Conservation (phyloP, 2,113 vertebrate genomes). For the Passer montanus region DNA sequence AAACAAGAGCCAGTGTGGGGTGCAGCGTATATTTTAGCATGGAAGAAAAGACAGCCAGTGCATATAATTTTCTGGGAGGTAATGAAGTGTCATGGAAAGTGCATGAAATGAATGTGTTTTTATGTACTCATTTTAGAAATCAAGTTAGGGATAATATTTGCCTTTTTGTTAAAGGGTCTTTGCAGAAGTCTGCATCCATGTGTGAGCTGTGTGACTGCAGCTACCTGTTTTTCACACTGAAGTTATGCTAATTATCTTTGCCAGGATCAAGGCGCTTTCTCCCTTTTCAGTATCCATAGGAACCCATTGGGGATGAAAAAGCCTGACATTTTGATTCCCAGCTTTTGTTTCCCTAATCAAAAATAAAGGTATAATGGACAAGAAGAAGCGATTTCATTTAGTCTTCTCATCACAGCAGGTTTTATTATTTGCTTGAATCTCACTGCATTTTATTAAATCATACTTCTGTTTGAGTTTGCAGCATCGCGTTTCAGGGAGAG, state of each 20-base stretch:
- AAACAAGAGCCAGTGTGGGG: background rate
- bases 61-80: background rate
- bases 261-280: constrained; percentile 7
- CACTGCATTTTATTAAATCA: constrained; percentile 47
- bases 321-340: constrained; percentile 28
- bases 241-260: constrained; percentile 32
- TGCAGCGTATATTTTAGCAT: background rate
- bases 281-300: constrained; percentile 35
- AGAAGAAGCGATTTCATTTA: constrained; percentile 23
- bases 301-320: background rate
- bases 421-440: constrained; percentile 39
- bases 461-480: constrained; percentile 21
- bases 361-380: constrained; percentile 15
- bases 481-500: background rate
- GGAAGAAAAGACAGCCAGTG: background rate
- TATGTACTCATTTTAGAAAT: constrained; percentile 23
- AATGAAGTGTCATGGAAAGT: constrained; percentile 18
- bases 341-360: constrained; percentile 55
- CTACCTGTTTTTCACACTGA: constrained; percentile 4
- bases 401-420: background rate
- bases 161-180: background rate
- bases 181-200: background rate
- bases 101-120: constrained; percentile 2
- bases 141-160: background rate
- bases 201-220: background rate